Evolutionary conservation across 2,113 vertebrate species (phyloP).

Genomic region (Oncorhynchus masou): DNA sequence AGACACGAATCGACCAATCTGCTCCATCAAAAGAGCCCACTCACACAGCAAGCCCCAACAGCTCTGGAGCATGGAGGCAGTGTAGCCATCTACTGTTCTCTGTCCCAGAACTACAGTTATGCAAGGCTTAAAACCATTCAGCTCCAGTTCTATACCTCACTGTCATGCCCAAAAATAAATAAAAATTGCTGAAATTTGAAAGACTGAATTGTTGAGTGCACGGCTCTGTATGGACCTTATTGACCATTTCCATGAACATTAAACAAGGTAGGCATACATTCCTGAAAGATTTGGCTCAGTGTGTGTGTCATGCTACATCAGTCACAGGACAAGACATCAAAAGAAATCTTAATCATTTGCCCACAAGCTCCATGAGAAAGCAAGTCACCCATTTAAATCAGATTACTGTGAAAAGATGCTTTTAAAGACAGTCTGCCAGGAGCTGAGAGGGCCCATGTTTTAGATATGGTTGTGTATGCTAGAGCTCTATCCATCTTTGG

Average conservation of each 20-base stretch:
- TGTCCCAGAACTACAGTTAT: neutral
- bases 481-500: neutral
- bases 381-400: neutral
- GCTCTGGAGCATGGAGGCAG: neutral
- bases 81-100: neutral
- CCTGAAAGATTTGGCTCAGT: too few species aligned
- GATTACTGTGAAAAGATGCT: neutral
- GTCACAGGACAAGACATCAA: too few species aligned
- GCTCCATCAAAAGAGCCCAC: neutral
- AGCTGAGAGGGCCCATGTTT: neutral
- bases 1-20: slow-evolving; percentile 1
- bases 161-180: neutral
- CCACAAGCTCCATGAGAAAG: neutral
- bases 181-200: neutral
- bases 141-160: neutral
- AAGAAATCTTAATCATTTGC: neutral
- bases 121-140: neutral
- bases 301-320: neutral
- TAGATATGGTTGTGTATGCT: neutral
- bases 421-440: neutral
- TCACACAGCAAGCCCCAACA: neutral
- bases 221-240: neutral
- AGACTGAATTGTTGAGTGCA: neutral
- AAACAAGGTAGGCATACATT: neutral
- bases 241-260: neutral